Conservation (phyloP, 1,140 invertebrate species). For the Octopus sinensis region DNA sequence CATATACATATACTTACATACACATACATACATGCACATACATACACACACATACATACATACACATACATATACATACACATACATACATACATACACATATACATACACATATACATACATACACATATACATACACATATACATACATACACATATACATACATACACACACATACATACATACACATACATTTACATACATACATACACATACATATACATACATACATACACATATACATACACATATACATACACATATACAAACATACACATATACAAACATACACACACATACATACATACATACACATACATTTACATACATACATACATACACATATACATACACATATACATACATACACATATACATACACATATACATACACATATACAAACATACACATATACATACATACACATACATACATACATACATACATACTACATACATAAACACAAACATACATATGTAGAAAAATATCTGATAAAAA, state of each 20-base stretch:
- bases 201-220: neutral
- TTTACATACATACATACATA: neutral
- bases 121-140: slow-evolving; percentile 21
- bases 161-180: slow-evolving; percentile 23
- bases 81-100: slow-evolving; percentile 19
- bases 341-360: neutral
- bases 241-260: neutral
- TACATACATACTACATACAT: no score
- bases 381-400: slow-evolving; percentile 11
- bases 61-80: slow-evolving; percentile 19
- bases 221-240: neutral
- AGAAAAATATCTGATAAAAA: no score
- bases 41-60: neutral
- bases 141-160: slow-evolving; percentile 22
- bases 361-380: neutral
- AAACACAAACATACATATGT: no score
- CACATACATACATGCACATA: neutral
- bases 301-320: neutral
- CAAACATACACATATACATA: no score
- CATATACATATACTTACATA: no score
- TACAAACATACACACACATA: neutral
- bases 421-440: no score
- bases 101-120: slow-evolving; percentile 9
- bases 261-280: neutral
- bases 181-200: neutral